A percentile compares a stretch with the other conserved stretches of the same genome.
Conservation (phyloP, 2,113 vertebrate species). For the Eulacestoma nigropectus region DNA sequence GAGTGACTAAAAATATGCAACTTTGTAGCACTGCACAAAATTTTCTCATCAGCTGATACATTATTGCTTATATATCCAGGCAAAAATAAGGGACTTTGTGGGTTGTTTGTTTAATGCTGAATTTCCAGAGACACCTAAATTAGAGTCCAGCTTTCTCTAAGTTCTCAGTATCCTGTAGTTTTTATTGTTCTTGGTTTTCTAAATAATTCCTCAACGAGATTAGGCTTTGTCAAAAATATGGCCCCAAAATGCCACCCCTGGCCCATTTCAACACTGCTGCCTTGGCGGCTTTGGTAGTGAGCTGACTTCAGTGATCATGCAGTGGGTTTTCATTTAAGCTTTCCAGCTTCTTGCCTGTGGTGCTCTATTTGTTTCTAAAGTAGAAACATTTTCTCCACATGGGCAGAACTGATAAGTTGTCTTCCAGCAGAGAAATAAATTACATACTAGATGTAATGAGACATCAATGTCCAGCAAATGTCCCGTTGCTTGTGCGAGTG, state of each 20-base stretch:
- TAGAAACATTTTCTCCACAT: slow-evolving; percentile 71
- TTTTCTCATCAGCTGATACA: not conserved
- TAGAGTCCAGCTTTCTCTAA: not conserved
- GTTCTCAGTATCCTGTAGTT: not conserved
- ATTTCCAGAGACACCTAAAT: not conserved
- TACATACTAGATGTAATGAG: slow-evolving; percentile 74
- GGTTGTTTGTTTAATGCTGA: not conserved
- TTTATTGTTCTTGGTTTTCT: not conserved
- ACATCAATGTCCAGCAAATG: slow-evolving; percentile 66
- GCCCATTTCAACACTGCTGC: not conserved
- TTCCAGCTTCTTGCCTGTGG: slow-evolving; percentile 65
- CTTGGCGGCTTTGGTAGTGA: not conserved
- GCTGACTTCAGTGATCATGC: slow-evolving; percentile 23
- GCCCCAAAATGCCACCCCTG: not conserved
- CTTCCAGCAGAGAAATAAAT: slow-evolving; percentile 79
- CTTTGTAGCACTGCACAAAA: not conserved
- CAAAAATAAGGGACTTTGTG: not conserved
- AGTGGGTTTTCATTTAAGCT: slow-evolving; percentile 68
- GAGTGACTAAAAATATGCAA: not conserved
- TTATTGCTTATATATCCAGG: not conserved
- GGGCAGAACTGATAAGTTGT: slow-evolving; percentile 74
- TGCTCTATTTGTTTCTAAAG: slow-evolving; percentile 69
- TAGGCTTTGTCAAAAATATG: not conserved
- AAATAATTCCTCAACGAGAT: not conserved
- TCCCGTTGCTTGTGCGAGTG: slow-evolving; percentile 57